These are phyloP conservation scores for Ochropacha duplaris DNA, from an alignment of 2,888 invertebrate species.

Conservation along the genomic window DNA sequence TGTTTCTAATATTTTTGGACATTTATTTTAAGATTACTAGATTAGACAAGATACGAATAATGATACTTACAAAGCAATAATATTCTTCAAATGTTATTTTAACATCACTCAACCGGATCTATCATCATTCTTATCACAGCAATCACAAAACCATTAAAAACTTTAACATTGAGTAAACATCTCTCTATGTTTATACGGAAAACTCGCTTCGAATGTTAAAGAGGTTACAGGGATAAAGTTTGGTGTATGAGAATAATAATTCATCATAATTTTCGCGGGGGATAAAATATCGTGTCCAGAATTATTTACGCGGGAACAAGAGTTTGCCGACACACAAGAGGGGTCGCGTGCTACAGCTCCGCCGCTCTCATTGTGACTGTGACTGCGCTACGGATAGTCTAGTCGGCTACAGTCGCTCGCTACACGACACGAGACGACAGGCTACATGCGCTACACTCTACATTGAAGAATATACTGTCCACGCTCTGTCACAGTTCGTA, in stretches of 20 bases:
- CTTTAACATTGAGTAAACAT: conserved; percentile 14
- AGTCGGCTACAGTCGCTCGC: conserved; percentile 1
- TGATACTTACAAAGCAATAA: conserved; percentile 30
- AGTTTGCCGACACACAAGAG: conserved; percentile 19
- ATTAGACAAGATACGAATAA: not conserved
- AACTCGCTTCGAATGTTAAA: conserved; percentile 35
- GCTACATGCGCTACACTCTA: not conserved
- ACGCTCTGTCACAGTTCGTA: not conserved
- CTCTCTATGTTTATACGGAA: conserved; percentile 30
- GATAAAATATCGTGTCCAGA: conserved; percentile 37
- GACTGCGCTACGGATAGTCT: conserved; percentile 51
- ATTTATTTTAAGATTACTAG: not conserved
- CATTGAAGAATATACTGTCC: not conserved
- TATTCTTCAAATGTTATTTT: conserved; percentile 25
- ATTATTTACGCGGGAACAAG: conserved; percentile 48
- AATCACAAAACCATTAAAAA: conserved; percentile 28
- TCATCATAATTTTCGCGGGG: conserved; percentile 49
- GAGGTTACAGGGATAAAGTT: conserved; percentile 35
- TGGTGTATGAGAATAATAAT: conserved; percentile 42
- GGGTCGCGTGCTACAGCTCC: conserved; percentile 50
- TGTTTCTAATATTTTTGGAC: not conserved
- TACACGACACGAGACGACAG: not conserved
- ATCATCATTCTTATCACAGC: conserved; percentile 35
- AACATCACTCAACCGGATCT: conserved; percentile 33
- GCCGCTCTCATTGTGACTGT: conserved; percentile 59